A percentile compares a stretch with the other conserved stretches of the same genome.
phyloP scores from a whole-genome alignment of 2,797 vertebrate genomes.

The Phyllotis vaccarum region DNA sequence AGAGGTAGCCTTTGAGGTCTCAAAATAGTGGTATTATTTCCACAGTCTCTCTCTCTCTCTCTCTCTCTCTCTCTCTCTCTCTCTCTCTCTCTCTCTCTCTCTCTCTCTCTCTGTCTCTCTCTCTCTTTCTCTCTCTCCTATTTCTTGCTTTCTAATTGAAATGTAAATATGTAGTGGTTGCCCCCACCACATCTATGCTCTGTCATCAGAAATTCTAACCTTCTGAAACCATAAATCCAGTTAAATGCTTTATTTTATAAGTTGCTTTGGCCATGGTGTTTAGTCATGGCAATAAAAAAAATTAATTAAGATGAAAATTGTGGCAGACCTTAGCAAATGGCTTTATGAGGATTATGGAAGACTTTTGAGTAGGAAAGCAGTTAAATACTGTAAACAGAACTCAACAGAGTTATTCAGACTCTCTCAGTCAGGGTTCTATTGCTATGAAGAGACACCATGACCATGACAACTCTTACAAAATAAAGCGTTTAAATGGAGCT shows the following conservation, averaged over 20 bases:
- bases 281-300: neutral
- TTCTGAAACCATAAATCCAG: neutral
- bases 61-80: too few species aligned
- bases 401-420: neutral
- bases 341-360: neutral
- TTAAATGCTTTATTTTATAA: neutral
- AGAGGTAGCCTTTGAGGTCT: neutral
- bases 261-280: too few species aligned
- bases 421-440: neutral
- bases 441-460: neutral
- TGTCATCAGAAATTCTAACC: neutral
- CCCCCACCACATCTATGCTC: neutral
- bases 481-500: neutral
- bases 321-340: neutral
- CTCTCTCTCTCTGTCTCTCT: too few species aligned
- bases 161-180: neutral
- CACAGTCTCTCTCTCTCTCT: neutral
- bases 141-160: neutral
- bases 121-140: neutral
- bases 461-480: neutral
- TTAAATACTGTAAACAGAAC: neutral
- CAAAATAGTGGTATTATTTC: neutral
- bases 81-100: neutral
- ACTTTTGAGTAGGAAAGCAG: neutral
- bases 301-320: neutral